Evolutionary conservation across 2,888 invertebrate species (phyloP).

Genomic region (Dryococelus australis): DNA sequence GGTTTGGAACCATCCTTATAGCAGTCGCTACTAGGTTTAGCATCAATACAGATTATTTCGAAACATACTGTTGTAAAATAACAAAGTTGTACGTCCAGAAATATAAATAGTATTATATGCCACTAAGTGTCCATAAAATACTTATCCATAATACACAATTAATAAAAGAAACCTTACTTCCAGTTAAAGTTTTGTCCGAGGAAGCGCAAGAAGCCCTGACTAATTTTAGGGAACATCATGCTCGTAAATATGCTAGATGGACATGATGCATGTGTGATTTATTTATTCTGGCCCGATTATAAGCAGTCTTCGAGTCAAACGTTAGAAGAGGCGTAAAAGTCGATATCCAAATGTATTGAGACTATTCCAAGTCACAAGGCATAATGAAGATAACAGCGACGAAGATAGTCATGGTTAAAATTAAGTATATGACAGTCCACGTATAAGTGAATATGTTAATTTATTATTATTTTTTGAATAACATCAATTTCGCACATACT

Average conservation of each 20-base stretch:
- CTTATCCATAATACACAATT: conserved; percentile 49
- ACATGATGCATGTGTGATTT: too few relatives aligned
- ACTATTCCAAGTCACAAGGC: too few relatives aligned
- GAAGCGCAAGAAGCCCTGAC: conserved; percentile 52
- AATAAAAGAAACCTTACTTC: conserved; percentile 46
- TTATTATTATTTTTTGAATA: too few relatives aligned
- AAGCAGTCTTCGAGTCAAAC: too few relatives aligned
- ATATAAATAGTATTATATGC: conserved; percentile 53
- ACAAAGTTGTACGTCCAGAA: conserved; percentile 30
- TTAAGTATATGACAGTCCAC: too few relatives aligned
- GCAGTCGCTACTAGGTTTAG: conserved; percentile 47
- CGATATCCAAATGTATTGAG: too few relatives aligned
- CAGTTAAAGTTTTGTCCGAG: conserved; percentile 50
- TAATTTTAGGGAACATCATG: conserved; percentile 48
- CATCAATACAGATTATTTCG: conserved; percentile 43
- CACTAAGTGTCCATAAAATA: conserved; percentile 51
- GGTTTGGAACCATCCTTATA: conserved; percentile 48
- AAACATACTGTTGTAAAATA: conserved; percentile 42
- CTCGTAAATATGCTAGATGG: conserved; percentile 47
- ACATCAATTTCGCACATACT: too few relatives aligned
- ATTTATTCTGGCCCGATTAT: too few relatives aligned
- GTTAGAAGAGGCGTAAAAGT: too few relatives aligned
- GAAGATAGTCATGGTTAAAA: too few relatives aligned
- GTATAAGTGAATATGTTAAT: too few relatives aligned
- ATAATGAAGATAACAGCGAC: too few relatives aligned